Conservation (phyloP, 2,113 vertebrate genomes). For the Tachysurus fulvidraco region DNA sequence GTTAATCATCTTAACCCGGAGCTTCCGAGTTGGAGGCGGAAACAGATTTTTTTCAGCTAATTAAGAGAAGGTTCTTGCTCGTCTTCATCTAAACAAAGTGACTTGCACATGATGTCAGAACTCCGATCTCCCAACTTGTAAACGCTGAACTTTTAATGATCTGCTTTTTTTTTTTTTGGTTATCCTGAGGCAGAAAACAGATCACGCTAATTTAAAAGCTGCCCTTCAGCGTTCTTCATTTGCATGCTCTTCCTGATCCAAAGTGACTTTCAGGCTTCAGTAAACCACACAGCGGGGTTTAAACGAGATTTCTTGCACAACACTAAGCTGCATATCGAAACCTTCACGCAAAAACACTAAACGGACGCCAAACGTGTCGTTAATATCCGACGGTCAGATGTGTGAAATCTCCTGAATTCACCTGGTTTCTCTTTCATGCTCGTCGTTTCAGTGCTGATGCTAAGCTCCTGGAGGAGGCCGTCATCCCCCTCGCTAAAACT, state of each 20-base stretch:
- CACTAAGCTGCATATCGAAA: background rate
- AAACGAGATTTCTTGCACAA: background rate
- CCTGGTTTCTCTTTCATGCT: slow-evolving; percentile 27
- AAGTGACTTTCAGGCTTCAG: slow-evolving; percentile 17
- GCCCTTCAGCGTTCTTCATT: background rate
- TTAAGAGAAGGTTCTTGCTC: too few species aligned
- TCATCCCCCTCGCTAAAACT: slow-evolving; percentile 85
- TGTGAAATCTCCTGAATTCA: background rate
- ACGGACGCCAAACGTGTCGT: accelerated
- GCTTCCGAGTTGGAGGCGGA: too few species aligned
- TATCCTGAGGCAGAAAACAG: background rate
- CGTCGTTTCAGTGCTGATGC: slow-evolving; percentile 79
- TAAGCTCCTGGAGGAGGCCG: slow-evolving; percentile 90
- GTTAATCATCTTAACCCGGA: too few species aligned
- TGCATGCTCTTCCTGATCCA: background rate
- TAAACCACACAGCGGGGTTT: background rate
- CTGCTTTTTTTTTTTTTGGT: accelerated
- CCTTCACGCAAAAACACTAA: background rate
- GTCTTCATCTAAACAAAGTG: too few species aligned
- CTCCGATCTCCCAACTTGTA: too few species aligned
- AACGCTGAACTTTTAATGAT: background rate
- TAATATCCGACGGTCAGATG: background rate
- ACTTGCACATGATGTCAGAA: too few species aligned
- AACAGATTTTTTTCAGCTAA: too few species aligned
- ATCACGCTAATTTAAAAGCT: background rate